Conservation (phyloP, 2,113 vertebrate species). For the Cinclus mexicanus region DNA sequence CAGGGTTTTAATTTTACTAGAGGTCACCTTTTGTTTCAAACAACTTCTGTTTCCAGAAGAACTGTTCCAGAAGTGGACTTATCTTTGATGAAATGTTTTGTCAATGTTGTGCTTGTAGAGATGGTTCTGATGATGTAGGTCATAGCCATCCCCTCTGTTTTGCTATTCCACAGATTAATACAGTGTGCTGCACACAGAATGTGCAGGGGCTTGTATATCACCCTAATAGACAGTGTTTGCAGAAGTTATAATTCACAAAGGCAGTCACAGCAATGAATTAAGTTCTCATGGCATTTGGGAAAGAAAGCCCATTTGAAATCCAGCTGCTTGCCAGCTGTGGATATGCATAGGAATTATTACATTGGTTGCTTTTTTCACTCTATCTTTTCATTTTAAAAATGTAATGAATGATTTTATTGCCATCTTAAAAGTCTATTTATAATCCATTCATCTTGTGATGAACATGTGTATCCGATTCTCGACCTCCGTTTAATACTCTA, state of each 20-base stretch:
- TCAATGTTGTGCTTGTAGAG: not conserved
- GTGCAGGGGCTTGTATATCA: not conserved
- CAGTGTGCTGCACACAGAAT: not conserved
- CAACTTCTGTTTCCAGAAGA: not conserved
- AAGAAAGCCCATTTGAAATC: conserved; percentile 43
- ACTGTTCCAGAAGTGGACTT: not conserved
- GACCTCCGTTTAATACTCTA: not conserved
- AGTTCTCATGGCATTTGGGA: conserved; percentile 28
- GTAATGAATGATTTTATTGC: conserved; percentile 52
- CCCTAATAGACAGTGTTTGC: conserved; percentile 31
- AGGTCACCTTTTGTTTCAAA: not conserved
- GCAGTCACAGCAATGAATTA: conserved; percentile 30
- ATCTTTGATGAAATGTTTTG: not conserved
- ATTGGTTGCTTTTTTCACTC: not conserved
- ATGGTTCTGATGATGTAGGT: not conserved
- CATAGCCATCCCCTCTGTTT: not conserved
- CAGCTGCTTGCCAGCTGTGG: conserved; percentile 64
- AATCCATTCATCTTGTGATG: conserved; percentile 32
- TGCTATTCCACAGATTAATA: not conserved
- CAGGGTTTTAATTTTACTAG: not conserved
- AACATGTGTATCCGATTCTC: conserved; percentile 6
- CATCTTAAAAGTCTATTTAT: conserved; percentile 42
- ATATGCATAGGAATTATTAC: conserved; percentile 49
- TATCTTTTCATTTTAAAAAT: conserved; percentile 26
- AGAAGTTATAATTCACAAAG: conserved; percentile 31